Percentiles rank a stretch among this genome's conserved stretches.
phyloP scores from a whole-genome alignment of 64 coral and sea anemone species.

The Catalaphyllia jardinei region DNA sequence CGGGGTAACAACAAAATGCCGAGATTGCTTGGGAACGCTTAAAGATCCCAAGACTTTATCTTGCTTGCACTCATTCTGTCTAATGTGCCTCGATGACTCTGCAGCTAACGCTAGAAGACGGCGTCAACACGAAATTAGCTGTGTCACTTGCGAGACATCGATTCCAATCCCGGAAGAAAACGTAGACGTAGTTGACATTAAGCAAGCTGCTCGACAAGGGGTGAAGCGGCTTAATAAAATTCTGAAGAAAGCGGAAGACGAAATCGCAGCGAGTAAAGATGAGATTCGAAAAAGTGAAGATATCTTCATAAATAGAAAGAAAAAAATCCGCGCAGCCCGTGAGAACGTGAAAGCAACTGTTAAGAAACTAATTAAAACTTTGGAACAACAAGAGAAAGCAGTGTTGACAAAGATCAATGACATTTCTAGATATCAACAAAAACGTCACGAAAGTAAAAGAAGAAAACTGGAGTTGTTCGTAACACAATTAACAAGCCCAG shows the following conservation, averaged over 20 bases:
- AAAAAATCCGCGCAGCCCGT: background rate
- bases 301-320: background rate
- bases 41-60: background rate
- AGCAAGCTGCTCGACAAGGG: background rate
- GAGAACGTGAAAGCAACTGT: background rate
- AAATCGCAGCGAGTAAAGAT: background rate
- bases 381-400: background rate
- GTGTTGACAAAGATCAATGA: background rate
- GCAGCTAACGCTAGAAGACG: background rate
- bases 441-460: background rate
- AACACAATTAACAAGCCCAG: background rate
- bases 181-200: background rate
- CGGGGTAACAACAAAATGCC: background rate
- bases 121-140: background rate
- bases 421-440: background rate
- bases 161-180: conserved; percentile 6
- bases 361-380: background rate
- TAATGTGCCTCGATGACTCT: background rate
- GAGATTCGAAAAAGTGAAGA: background rate
- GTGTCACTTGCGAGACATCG: background rate
- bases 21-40: background rate
- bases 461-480: background rate
- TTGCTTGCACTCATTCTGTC: background rate
- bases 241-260: background rate
- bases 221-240: background rate